Evolutionary conservation across 2,888 invertebrate species (phyloP).

Genomic region (Gymnocheta viridis): DNA sequence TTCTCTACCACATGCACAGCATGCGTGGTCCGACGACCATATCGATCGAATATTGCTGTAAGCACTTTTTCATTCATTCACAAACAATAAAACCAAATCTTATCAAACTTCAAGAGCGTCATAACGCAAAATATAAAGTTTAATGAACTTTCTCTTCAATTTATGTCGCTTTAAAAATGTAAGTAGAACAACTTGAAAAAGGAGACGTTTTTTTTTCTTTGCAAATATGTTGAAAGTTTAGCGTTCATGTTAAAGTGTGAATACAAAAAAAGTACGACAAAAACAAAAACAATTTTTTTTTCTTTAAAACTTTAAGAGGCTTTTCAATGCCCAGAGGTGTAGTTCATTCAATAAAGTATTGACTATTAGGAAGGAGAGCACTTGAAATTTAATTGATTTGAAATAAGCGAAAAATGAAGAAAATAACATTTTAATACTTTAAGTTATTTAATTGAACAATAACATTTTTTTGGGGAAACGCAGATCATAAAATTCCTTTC

Average conservation of each 20-base stretch:
- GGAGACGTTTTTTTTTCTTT: background rate
- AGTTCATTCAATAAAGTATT: conserved; percentile 14
- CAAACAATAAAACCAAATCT: background rate
- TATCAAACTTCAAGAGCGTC: background rate
- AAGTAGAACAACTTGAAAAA: background rate
- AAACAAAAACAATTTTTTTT: background rate
- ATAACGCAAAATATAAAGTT: conserved; percentile 4
- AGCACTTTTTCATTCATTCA: background rate
- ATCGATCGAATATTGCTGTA: no score
- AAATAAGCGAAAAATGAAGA: background rate
- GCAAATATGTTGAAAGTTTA: conserved; percentile 1
- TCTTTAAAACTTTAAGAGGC: conserved; percentile 35
- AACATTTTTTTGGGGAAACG: background rate
- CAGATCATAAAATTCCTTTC: background rate
- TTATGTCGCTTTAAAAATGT: background rate
- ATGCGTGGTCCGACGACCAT: no score
- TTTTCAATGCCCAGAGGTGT: background rate
- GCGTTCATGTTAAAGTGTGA: background rate
- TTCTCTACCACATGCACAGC: no score
- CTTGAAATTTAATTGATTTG: conserved; percentile 4
- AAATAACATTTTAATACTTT: background rate
- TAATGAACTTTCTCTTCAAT: background rate
- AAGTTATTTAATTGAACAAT: background rate
- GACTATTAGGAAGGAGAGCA: background rate
- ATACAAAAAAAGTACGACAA: background rate